Conservation (phyloP, 2,797 vertebrate species). For the Artibeus lituratus region DNA sequence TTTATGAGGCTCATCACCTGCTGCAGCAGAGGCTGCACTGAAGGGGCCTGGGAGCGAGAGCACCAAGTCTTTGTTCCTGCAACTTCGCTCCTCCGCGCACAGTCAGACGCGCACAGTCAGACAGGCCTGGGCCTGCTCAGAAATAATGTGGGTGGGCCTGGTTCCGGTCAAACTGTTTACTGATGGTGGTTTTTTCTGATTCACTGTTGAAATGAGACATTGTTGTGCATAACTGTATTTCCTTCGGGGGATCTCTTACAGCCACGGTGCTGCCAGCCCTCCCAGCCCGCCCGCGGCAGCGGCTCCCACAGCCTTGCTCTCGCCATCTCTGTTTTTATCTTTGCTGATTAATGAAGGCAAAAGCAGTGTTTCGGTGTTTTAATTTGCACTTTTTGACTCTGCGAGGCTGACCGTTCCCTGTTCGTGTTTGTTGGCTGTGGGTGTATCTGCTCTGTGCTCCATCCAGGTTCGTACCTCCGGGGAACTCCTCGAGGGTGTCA, state of each 20-base stretch:
- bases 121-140: background rate
- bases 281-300: background rate
- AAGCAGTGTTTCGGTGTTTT: background rate
- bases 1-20: fast-evolving
- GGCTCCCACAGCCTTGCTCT: background rate
- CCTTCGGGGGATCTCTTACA: background rate
- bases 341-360: background rate
- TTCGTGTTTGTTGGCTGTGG: background rate
- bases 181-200: background rate
- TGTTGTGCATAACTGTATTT: background rate
- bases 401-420: background rate
- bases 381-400: background rate
- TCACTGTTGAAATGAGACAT: background rate
- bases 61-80: background rate
- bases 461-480: background rate
- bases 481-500: background rate
- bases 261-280: background rate
- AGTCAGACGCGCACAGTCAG: no score
- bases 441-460: background rate
- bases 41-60: background rate
- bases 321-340: background rate
- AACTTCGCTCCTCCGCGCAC: background rate
- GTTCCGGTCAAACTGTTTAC: background rate
- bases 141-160: background rate
- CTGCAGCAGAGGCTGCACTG: fast-evolving